Base-by-base conservation (phyloP, 1,140 invertebrate species). In the Paramacrobiotus metropolitanus region DNA sequence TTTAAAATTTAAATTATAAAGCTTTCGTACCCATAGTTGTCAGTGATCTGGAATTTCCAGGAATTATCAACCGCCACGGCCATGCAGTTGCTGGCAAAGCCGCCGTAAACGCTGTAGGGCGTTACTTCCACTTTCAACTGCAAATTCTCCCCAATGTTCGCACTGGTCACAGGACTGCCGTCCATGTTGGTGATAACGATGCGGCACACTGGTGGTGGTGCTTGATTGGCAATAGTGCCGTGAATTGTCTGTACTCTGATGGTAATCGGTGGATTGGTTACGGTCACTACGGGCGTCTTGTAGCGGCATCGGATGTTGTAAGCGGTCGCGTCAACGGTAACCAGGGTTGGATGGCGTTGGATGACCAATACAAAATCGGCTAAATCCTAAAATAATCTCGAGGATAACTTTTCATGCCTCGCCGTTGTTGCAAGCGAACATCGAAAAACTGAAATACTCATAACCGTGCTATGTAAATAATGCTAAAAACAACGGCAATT, bases 291-390 rank as follows among this genome's bases (percentile, higher is more conserved):
- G 62, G 87, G 87, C 1, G 87, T 91, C 72, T 89, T 85, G 70
- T 92, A 92, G 59, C 91, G 83, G 72, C 89, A 93, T 72, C 87
- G 88, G 55, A 92, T 89, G 71, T 91, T 86, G 73, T 92, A 93
- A 1, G 89, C 88, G 74, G 90, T 86, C 1, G 88, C 87, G 67
- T 89, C 87, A 69, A 86, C 88, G 2, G 89, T 93, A n/a, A 92
- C 83, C 2, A 93, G 74, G 78, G 88, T 90, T 0, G 87, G 87
- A 81, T 93, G 89, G 74, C 89, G 91, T 68, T 92, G 88, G 68
- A 93, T 88, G 9, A 93, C 87, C 21, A 93, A 74, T 0, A 92
- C 84, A 68, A 92, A 92, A 66, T 85, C 86, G 18, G 89, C 88
- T 69, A 89, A 80, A 48, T 88, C 87, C 83, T 86, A 68, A 63